phyloP scores from a whole-genome alignment of 2,888 invertebrate genomes.

The Amphipoea oculea region DNA sequence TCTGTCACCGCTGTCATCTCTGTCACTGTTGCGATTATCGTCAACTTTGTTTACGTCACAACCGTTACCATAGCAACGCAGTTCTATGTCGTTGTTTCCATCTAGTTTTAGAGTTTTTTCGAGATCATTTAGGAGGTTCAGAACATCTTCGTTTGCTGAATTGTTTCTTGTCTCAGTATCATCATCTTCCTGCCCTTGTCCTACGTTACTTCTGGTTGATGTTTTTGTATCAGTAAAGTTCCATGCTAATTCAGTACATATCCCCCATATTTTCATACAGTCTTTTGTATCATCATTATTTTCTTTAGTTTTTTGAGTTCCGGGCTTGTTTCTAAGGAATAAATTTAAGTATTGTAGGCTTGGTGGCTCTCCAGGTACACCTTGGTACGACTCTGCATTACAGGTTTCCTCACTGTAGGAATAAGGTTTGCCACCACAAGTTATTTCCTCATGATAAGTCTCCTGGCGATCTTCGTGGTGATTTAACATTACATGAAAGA shows the following conservation, averaged over 20 bases:
- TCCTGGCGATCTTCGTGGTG: conserved; percentile 24
- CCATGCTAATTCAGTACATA: conserved; percentile 10
- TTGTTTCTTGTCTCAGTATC: background rate
- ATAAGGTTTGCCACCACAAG: background rate
- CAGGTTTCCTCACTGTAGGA: background rate
- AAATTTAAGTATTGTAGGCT: conserved; percentile 24
- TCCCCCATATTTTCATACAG: conserved; percentile 8
- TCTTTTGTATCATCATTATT: background rate
- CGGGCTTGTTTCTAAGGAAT: conserved; percentile 13
- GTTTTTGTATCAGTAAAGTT: conserved; percentile 7
- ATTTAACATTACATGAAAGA: conserved; percentile 10
- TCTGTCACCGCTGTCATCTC: conserved; percentile 4
- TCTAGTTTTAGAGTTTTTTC: conserved; percentile 10
- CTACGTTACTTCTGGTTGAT: background rate
- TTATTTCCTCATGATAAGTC: conserved; percentile 24
- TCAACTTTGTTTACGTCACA: conserved; percentile 5
- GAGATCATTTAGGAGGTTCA: conserved; percentile 24
- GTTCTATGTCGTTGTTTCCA: background rate
- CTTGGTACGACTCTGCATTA: background rate
- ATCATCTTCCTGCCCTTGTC: too few species aligned
- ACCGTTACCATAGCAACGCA: background rate
- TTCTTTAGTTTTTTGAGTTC: background rate
- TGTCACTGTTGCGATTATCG: background rate
- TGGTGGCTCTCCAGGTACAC: background rate
- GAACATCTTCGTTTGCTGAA: background rate